phyloP scores from a whole-genome alignment of 2,888 invertebrate species.

The Erebia epiphron region DNA sequence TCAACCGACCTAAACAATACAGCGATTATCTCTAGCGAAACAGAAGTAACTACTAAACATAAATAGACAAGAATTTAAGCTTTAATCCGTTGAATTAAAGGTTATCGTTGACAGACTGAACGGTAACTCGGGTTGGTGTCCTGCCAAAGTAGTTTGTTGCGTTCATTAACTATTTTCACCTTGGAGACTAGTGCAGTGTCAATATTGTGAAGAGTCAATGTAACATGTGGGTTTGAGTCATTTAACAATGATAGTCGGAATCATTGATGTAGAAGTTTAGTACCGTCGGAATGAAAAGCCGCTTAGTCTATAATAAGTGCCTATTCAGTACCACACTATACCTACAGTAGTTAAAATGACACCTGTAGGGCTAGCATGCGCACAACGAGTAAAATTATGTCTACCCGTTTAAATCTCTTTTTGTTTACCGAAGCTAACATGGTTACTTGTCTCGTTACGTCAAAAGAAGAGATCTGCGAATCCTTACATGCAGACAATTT shows the following conservation, averaged over 20 bases:
- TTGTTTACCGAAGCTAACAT: no score
- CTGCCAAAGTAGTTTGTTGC: constrained; percentile 46
- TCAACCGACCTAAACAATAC: constrained; percentile 21
- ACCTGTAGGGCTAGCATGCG: no score
- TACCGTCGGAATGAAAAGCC: background rate
- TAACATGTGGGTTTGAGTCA: constrained; percentile 31
- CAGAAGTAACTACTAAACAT: background rate
- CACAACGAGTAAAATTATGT: no score
- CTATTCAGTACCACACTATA: no score
- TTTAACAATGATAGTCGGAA: background rate
- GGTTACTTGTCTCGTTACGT: no score
- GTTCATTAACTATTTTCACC: constrained; percentile 48
- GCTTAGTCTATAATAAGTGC: background rate
- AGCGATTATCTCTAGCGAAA: constrained; percentile 19
- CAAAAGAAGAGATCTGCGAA: no score
- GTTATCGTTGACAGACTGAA: constrained; percentile 8
- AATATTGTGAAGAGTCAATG: constrained; percentile 47
- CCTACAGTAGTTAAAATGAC: no score
- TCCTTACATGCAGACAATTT: no score
- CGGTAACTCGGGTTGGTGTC: constrained; percentile 39
- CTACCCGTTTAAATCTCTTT: no score
- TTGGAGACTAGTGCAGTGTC: constrained; percentile 48
- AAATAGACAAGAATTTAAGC: constrained; percentile 23
- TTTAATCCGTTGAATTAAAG: constrained; percentile 35
- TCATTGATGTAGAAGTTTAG: no score